Base-by-base conservation (phyloP, 2,888 invertebrate species). In the Acronicta psi region DNA sequence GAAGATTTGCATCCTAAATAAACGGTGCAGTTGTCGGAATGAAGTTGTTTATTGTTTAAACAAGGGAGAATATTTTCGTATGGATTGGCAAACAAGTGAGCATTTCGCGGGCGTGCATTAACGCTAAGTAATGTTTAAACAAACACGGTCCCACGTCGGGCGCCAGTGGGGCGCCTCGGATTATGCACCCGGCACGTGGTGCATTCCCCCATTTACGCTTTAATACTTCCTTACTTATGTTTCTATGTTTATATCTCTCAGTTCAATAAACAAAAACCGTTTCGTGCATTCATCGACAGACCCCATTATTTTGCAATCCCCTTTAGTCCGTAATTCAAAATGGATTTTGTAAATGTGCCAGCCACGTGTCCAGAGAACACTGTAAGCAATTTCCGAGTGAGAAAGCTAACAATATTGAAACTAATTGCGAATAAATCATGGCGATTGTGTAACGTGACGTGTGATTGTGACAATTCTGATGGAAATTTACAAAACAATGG, bases 241-340 rank as follows among this genome's bases (percentile, higher is more conserved):
- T 75, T 76, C 80, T 49, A 83, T 85, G 81, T 87, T 86, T 87
- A 84, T 78, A 87, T 87, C 86, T 83, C 74, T 76, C 81, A 80
- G 75, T 69, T 82, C 80, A 80, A 71, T 79, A 77, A 81, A 70
- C 83, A 84, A 69, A 75, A 72, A 59, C 40, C 34, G 42, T 58
- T 55, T 40, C 46, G 38, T 46, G 43, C 40, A 41, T 54, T 54
- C 57, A 72, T 55, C 60, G 36, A 45, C 34, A 43, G 46, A 58
- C 67, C 57, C 63, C 44, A 49, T 38, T 34, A 64, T 55, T 53
- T 59, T 45, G 41, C 54, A 45, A 54, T 53, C 47, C 54, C 43
- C 43, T 38, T 38, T 18, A 9, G 17, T 37, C 36, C 34, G 55
- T 37, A 50, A 52, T 51, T 45, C 10, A 17, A 44, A 51, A 38